These are phyloP conservation scores for Oreochromis tanganicae DNA, from an alignment of 2,113 vertebrate species.

Conservation along the genomic window DNA sequence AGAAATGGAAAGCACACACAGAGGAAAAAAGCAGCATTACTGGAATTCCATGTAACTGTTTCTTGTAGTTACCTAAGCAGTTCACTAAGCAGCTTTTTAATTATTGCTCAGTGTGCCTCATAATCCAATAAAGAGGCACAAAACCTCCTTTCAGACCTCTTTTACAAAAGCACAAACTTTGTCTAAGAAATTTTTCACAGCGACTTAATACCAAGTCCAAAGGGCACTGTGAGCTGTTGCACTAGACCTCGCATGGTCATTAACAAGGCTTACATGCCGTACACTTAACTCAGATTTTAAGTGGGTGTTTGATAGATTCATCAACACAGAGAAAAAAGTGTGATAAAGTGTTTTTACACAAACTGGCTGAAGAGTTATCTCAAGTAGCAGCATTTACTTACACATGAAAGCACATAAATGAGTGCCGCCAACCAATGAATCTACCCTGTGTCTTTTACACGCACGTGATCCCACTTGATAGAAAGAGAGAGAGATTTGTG, in stretches of 20 bases:
- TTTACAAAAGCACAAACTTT: conserved; percentile 14
- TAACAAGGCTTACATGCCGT: neutral
- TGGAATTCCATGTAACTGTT: conserved; percentile 12
- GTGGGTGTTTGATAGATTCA: neutral
- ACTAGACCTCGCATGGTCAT: neutral
- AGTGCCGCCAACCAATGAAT: neutral
- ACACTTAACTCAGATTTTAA: neutral
- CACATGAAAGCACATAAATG: neutral
- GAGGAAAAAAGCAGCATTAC: neutral
- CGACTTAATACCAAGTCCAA: neutral
- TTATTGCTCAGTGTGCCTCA: conserved; percentile 1
- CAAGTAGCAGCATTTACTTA: neutral
- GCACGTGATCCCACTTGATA: neutral
- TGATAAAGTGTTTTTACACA: neutral
- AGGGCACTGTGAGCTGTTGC: neutral
- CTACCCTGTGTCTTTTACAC: neutral
- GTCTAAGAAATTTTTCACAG: neutral
- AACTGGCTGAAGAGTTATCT: neutral
- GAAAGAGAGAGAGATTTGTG: neutral
- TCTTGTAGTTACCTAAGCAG: neutral
- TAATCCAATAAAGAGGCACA: conserved; percentile 41
- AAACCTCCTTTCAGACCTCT: neutral
- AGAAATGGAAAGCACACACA: neutral
- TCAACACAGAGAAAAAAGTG: neutral
- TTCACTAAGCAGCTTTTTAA: conserved; percentile 51